Conservation (phyloP, 2,888 invertebrate genomes). For the Eulithis testata region DNA sequence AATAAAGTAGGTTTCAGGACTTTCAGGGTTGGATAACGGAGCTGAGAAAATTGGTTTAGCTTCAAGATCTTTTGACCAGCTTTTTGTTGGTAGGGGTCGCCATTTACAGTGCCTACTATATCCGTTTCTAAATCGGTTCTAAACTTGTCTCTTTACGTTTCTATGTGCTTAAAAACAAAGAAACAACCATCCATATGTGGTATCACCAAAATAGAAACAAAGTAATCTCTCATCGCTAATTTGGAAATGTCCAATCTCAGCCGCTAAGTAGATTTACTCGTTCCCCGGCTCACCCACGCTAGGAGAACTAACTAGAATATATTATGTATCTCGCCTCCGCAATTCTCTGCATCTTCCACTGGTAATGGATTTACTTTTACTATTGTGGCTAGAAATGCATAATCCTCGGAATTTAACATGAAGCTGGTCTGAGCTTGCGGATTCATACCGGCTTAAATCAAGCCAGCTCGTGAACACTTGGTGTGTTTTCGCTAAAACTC, state of each 20-base stretch:
- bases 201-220: conserved; percentile 30
- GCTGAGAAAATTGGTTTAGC: not conserved
- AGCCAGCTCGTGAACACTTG: conserved; percentile 5
- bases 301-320: conserved; percentile 39
- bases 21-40: conserved; percentile 10
- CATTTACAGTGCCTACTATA: not conserved
- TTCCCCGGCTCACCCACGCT: conserved; percentile 49
- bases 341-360: conserved; percentile 31
- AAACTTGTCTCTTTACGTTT: not conserved
- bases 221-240: conserved; percentile 40
- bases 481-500: conserved; percentile 11
- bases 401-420: conserved; percentile 26
- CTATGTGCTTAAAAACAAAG: not conserved
- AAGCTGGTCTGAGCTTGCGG: conserved; percentile 23
- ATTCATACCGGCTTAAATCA: conserved; percentile 24
- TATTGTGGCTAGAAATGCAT: conserved; percentile 26
- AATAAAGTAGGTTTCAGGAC: conserved; percentile 3
- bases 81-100: not conserved
- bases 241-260: conserved; percentile 43
- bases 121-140: not conserved
- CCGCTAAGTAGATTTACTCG: conserved; percentile 46
- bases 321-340: conserved; percentile 47
- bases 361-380: conserved; percentile 47
- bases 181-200: conserved; percentile 1
- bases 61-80: not conserved